Base-by-base conservation (phyloP, 2,113 vertebrate genomes). In the Scartelaos histophorus region DNA sequence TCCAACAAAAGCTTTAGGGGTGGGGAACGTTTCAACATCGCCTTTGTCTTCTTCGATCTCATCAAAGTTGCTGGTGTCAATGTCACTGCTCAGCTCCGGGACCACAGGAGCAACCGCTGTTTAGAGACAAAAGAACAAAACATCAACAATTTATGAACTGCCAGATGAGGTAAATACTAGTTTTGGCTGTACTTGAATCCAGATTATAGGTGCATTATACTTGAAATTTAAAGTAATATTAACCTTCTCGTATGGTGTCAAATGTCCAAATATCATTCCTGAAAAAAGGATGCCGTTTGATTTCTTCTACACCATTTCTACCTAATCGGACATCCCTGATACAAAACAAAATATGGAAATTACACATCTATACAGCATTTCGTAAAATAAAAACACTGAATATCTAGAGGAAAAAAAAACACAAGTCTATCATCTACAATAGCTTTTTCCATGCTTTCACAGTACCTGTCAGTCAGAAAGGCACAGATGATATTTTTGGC, bases 61-160 rank as follows among this genome's bases (percentile, higher is more conserved):
- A 73, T 99, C 98, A 86, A 99, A 99, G 87, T 99, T 99, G 88
- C 98, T 99, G 88, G 97, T 98, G 88, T 99, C 98, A 80, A 97
- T 95, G 86, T 99, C 98, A 81, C 97, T 98, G 93, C 95, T 97
- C 85, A 99, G 93, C 86, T 99, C 98, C 46, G 98, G 97, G 54
- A 99, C 97, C 73, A 99, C 98, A 12, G 98, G 98, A 73, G 97
- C 98, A 16, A 94, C 96, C 72, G 96, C 98, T 99, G 80, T 25
- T 49, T 38, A 17, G 19, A 25, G 13, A 54, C 13, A 54, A 17
- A 64, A 66, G 13, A 13, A 47, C 19, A 60, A 29, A 21, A 17
- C 58, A 34, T 43, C 38, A 29, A 60, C 25, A 19, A 53, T 29
- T 7, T 17, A 35, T 72, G 58, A 84, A 70, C 57, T 60, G 34